Conservation (phyloP, 2,797 vertebrate species). For the Xyrichtys novacula region DNA sequence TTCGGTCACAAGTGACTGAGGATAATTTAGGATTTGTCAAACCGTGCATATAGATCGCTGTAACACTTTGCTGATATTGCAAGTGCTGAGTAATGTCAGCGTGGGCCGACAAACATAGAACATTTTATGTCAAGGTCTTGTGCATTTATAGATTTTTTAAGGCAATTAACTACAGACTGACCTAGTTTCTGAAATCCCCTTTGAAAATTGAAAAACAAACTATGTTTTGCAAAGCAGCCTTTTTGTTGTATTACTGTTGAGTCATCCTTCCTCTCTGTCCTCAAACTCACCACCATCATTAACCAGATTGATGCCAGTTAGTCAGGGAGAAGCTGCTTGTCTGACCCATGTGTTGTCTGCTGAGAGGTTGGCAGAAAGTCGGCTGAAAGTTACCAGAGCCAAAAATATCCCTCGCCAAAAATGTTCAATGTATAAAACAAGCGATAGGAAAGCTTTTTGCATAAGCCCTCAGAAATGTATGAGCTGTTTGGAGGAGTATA, state of each 20-base stretch:
- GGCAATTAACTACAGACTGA: constrained; percentile 15
- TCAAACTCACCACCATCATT: constrained; percentile 41
- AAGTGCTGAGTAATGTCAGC: background rate
- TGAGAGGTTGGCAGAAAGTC: constrained; percentile 38
- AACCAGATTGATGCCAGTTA: constrained; percentile 48
- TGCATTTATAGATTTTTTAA: constrained; percentile 5
- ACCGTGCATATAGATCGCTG: constrained; percentile 16
- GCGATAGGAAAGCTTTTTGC: no score
- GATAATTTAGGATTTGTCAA: constrained; percentile 44
- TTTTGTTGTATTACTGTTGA: constrained; percentile 31
- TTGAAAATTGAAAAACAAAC: constrained; percentile 26
- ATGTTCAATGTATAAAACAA: no score
- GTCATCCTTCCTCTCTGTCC: constrained; percentile 46
- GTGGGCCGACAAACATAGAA: background rate
- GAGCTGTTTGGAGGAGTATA: no score
- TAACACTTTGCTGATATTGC: background rate
- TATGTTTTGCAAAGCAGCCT: constrained; percentile 22
- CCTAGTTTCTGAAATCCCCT: constrained; percentile 27
- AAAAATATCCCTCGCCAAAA: no score
- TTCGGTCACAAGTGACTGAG: constrained; percentile 38
- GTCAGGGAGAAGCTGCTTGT: constrained; percentile 41
- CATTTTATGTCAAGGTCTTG: no score
- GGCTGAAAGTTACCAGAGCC: no score
- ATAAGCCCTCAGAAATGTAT: no score
- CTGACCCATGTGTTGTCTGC: constrained; percentile 39